A percentile compares a stretch with the other conserved stretches of the same genome.
These are phyloP conservation scores for Lineus longissimus DNA, from an alignment of 1,140 invertebrate species.

Conservation along the genomic window DNA sequence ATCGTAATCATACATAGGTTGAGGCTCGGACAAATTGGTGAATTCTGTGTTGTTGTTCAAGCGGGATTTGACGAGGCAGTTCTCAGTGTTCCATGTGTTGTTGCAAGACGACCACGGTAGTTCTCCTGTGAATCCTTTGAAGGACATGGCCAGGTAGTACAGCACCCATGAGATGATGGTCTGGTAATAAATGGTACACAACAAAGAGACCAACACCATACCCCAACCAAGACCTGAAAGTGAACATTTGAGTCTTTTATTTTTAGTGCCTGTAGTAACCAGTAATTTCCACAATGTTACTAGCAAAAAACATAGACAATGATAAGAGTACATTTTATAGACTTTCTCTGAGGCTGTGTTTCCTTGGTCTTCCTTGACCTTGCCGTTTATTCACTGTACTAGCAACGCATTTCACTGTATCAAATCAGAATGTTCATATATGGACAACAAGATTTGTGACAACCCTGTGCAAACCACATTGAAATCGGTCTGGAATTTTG, in stretches of 20 bases:
- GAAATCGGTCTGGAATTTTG: no score
- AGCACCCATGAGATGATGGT: constrained; percentile 97
- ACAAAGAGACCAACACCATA: constrained; percentile 96
- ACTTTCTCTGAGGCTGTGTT: no score
- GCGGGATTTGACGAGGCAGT: constrained; percentile 23
- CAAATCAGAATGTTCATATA: no score
- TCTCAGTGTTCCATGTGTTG: constrained; percentile 67
- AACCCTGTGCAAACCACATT: no score
- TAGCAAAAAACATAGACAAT: neutral
- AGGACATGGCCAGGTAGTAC: constrained; percentile 93
- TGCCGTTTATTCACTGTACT: no score
- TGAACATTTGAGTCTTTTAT: constrained; percentile 1
- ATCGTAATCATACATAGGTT: no score
- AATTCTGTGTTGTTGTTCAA: no score
- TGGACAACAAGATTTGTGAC: no score
- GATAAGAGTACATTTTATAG: no score
- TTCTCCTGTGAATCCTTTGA: constrained; percentile 62
- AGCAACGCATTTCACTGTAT: no score
- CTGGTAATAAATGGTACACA: constrained; percentile 99
- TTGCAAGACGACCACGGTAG: constrained; percentile 93
- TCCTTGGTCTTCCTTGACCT: no score
- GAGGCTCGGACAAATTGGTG: no score
- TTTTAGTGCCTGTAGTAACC: neutral
- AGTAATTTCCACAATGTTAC: neutral
- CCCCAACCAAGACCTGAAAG: constrained; percentile 91